phyloP scores from a whole-genome alignment of 2,888 invertebrate genomes.

The Ditula angustiorana region DNA sequence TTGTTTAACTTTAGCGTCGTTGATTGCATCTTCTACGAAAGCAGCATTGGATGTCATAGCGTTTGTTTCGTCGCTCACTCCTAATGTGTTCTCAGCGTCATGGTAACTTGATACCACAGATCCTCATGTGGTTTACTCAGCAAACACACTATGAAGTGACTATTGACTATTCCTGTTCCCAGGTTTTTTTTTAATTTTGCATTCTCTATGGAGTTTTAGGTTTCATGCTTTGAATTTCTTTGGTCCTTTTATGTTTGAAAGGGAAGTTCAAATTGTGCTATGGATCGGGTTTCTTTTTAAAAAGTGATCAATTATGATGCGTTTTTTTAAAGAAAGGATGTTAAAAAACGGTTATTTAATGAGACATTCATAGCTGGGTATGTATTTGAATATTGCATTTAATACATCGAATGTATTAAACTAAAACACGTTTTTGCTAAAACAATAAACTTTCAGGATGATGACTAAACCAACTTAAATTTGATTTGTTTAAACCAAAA shows the following conservation, averaged over 20 bases:
- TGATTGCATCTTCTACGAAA: neutral
- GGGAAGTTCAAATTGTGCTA: constrained; percentile 65
- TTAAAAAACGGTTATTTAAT: neutral
- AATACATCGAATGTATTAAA: too few relatives aligned
- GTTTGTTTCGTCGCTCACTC: constrained; percentile 26
- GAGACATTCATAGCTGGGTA: neutral
- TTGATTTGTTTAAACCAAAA: too few relatives aligned
- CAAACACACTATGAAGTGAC: constrained; percentile 84
- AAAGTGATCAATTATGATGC: constrained; percentile 57
- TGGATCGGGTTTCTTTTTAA: constrained; percentile 68
- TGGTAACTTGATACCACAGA: constrained; percentile 76
- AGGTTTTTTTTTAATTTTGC: constrained; percentile 76
- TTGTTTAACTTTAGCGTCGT: neutral
- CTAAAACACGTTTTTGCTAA: too few relatives aligned
- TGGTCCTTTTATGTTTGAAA: constrained; percentile 65
- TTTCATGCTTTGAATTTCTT: constrained; percentile 70
- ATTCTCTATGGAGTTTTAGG: constrained; percentile 74
- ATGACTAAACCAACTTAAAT: too few relatives aligned
- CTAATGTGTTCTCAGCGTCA: constrained; percentile 48
- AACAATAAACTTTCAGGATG: too few relatives aligned
- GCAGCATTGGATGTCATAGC: constrained; percentile 49
- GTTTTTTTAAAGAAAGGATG: constrained; percentile 20
- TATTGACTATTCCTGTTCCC: constrained; percentile 84
- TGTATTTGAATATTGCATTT: neutral
- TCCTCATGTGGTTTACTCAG: constrained; percentile 78